phyloP scores from a whole-genome alignment of 2,113 vertebrate genomes.

The Atrichornis clamosus region DNA sequence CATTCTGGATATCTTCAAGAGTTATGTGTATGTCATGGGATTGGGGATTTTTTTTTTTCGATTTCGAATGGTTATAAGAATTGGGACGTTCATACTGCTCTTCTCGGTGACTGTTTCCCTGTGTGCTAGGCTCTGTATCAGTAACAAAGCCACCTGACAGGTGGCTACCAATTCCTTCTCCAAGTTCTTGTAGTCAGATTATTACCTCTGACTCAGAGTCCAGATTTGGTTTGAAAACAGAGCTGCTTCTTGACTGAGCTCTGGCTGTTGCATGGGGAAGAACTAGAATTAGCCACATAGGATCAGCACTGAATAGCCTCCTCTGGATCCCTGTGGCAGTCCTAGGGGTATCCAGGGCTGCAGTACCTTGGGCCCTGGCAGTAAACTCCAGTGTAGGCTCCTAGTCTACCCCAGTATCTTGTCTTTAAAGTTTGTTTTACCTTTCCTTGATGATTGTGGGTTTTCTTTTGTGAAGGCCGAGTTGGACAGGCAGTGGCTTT shows the following conservation, averaged over 20 bases:
- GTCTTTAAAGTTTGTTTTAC: conserved; percentile 46
- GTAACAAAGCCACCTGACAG: not conserved
- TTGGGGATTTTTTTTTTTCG: not conserved
- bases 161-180: not conserved
- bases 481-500: conserved; percentile 89
- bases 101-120: not conserved
- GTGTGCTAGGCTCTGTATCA: not conserved
- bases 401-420: conserved; percentile 32
- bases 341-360: not conserved
- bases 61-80: not conserved
- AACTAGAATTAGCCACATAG: not conserved
- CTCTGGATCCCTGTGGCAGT: not conserved
- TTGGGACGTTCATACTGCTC: not conserved
- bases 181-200: not conserved
- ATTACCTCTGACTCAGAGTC: not conserved
- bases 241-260: not conserved
- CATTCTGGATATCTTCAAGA: not conserved
- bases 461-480: conserved; percentile 77
- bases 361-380: not conserved
- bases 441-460: conserved; percentile 58
- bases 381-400: not conserved
- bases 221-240: not conserved
- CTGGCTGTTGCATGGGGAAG: conserved; percentile 5
- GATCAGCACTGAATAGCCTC: not conserved
- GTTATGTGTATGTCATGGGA: not conserved